Base-by-base conservation (phyloP, 64 coral and sea anemone genomes). In the Dendrophyllia cribrosa region DNA sequence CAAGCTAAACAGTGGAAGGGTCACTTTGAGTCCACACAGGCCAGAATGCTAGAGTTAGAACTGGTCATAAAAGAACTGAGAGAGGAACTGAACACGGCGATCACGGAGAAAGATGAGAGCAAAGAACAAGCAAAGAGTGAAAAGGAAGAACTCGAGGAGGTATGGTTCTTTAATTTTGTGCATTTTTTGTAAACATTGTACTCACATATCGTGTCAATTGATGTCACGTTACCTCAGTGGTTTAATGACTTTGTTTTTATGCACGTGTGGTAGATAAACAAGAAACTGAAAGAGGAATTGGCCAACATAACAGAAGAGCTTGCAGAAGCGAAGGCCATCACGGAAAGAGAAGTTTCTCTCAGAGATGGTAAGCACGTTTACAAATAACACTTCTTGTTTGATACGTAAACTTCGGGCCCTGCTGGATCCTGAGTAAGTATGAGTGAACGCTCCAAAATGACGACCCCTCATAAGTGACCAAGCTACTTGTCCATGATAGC, bases 1-100 rank as follows among this genome's bases (percentile, higher is more conserved):
- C 91, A 90, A 10, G 97, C 97, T 20, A 95, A 94, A 49, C 87
- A 85, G 24, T 99, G 97, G 97, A 99, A 96, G 66, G 84, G 59
- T 7, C 81, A 91, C 46, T 99, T 89, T 51, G 94, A 99, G 74
- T 86, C 74, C 4, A 82, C 91, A 2, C 95, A 66, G 16, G 59
- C 91, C 67, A 89, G 88, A 24, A 22, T 96, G 52, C 77, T 90
- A 1, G 87, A 96, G 46, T 22, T 93, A 24, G 94, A 99, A 71
- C 88, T 91, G 50, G 84, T 94, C 6, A 84, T 99, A 5, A 64
- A 61, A 25, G 97, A 96, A 78, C 72, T 94, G 8, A 76, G 55
- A 45, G 88, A 76, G 12, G 87, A 99, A 56, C 88, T 99, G 0
- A 71, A 74, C 48, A 62, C 64, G 23, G 74, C 62, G 9, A 91